Evolutionary conservation across 1,140 invertebrate genomes (phyloP), one percentile per base, ranked within the genome.

Genomic region (Bacillus rossius): DNA sequence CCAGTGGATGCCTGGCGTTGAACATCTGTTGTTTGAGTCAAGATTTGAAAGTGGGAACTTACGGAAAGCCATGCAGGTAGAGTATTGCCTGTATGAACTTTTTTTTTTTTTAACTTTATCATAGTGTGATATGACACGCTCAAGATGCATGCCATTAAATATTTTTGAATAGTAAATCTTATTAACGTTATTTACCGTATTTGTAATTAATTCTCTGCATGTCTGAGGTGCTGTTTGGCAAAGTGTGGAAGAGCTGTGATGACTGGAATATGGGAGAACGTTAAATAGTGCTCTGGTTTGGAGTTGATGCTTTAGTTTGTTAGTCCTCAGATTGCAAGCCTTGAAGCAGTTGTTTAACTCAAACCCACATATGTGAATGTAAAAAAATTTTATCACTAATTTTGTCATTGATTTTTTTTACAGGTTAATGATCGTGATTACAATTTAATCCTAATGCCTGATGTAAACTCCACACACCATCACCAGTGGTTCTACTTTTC

Each of bases 401-500:
- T 8, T 37, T 57, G 17, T 13, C 14, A 23, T 48, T 13, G 8
- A 14, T 50, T 25, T 59, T 59, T 58, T 61, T 69, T 75, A 52
- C 67, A 89, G 86, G 80, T 86, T 67, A 82, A 81, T 59, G 68
- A 76, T n/a, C 73, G 77, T 65, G 91, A 95, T 67, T 96, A 95
- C 70, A 90, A 96, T 64, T 74, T 96, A 26, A 86, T 95, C 54
- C 71, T 96, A 49, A 89, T 84, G 72, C 87, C 92, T 8, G 93
- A 96, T 69, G 85, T 94, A 1, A 94, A 94, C 73, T 88, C 87
- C 20, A 76, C 73, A 7, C 84, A 84, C 53, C 82, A 92, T 62
- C 87, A 89, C 67, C 91, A 94, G 63, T 96, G 93, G 93, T 96
- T 95, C 74, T 96, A 96, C 75, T 96, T 96, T 71, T 85, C 91